Evolutionary conservation across 2,113 vertebrate species (phyloP).

Genomic region (Meleagris gallopavo): DNA sequence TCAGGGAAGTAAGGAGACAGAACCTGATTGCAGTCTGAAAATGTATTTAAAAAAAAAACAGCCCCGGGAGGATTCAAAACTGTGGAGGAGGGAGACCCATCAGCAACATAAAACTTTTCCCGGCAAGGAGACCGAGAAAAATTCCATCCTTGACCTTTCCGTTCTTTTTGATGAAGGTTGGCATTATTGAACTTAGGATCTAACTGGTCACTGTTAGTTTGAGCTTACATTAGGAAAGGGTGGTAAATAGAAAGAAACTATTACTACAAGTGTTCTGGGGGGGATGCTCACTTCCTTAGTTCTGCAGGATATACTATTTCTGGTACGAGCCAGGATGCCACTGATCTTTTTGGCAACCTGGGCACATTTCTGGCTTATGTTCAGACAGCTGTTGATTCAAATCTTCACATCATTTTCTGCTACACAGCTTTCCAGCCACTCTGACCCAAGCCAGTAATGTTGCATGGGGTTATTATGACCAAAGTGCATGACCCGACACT

Average conservation of each 20-base stretch:
- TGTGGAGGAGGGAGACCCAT: neutral
- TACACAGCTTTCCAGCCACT: too few species aligned
- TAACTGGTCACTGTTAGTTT: neutral
- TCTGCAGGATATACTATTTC: too few species aligned
- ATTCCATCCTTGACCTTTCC: neutral
- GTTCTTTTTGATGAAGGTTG: neutral
- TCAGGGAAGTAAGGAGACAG: neutral
- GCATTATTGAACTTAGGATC: neutral
- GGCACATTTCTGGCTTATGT: too few species aligned
- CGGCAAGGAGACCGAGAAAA: neutral
- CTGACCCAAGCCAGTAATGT: too few species aligned
- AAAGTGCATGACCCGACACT: too few species aligned
- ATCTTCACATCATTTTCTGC: too few species aligned
- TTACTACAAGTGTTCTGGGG: neutral
- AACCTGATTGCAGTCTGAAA: neutral
- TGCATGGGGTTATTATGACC: too few species aligned
- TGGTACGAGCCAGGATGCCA: too few species aligned
- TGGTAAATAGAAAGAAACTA: neutral
- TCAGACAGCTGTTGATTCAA: too few species aligned
- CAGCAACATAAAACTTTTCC: neutral
- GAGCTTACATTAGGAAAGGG: neutral
- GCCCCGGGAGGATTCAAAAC: neutral
- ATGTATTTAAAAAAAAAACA: neutral
- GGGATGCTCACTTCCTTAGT: too few species aligned
- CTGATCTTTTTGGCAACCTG: too few species aligned